Conservation (phyloP, 2,113 vertebrate genomes). For the Anoura caudifer region DNA sequence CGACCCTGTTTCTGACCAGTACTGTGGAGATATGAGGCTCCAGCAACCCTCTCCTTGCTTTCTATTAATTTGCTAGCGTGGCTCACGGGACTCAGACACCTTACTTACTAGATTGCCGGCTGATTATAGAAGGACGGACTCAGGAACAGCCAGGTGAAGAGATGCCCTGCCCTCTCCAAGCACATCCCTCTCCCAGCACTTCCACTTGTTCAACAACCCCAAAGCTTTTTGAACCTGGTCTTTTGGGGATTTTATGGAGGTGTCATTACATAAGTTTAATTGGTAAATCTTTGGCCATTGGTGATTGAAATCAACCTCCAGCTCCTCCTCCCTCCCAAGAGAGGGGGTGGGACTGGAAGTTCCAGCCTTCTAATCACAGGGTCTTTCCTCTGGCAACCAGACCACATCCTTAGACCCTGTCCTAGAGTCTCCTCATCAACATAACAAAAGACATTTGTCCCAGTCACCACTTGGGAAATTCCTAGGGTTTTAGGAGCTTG, state of each 20-base stretch:
- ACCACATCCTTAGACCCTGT: not conserved
- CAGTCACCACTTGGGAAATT: not conserved
- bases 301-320: too few species aligned
- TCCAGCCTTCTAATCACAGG: not conserved
- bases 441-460: not conserved
- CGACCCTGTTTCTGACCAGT: not conserved
- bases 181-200: too few species aligned
- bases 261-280: not conserved
- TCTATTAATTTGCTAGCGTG: not conserved
- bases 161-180: not conserved
- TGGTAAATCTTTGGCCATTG: not conserved
- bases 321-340: not conserved
- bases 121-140: too few species aligned
- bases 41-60: not conserved
- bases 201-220: too few species aligned
- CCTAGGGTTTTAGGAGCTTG: not conserved
- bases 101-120: too few species aligned
- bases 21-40: not conserved
- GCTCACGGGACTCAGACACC: too few species aligned
- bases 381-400: not conserved
- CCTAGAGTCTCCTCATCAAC: not conserved
- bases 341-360: too few species aligned
- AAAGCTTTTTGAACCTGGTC: not conserved
- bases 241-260: not conserved
- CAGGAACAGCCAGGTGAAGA: too few species aligned